Conservation (phyloP, 2,113 vertebrate species). For the Dolichallabes microphthalmus region DNA sequence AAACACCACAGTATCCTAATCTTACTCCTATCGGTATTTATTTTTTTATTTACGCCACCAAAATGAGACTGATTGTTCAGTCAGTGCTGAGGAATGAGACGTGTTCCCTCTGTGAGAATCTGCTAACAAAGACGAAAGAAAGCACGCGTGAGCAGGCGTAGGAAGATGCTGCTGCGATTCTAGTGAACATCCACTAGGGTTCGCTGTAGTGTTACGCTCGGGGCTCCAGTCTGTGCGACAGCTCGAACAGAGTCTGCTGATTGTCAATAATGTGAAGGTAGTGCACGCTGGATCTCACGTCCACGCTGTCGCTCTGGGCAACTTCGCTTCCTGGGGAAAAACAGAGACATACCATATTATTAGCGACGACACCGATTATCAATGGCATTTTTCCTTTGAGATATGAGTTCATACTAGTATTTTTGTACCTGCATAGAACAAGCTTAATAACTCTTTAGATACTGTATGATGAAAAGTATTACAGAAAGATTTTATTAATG, state of each 20-base stretch:
- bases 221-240: slow-evolving; percentile 95
- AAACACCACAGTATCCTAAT: slow-evolving; percentile 22
- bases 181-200: not conserved
- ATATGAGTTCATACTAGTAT: not conserved
- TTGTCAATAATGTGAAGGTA: slow-evolving; percentile 95
- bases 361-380: not conserved
- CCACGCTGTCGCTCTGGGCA: slow-evolving; percentile 82
- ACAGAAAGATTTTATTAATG: not conserved
- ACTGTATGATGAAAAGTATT: not conserved
- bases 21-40: not conserved
- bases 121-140: not conserved
- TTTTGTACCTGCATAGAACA: not conserved
- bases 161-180: not conserved
- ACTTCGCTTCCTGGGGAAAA: slow-evolving; percentile 79
- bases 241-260: slow-evolving; percentile 95
- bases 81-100: slow-evolving; percentile 24
- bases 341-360: not conserved
- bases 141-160: not conserved
- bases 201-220: slow-evolving; percentile 67
- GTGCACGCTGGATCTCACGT: slow-evolving; percentile 84
- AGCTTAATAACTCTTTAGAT: not conserved
- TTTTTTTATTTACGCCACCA: slow-evolving; percentile 9
- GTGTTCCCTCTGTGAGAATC: not conserved
- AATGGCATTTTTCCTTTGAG: not conserved
- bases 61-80: slow-evolving; percentile 11